phyloP scores from a whole-genome alignment of 2,113 vertebrate species.

The Ammodytes marinus region DNA sequence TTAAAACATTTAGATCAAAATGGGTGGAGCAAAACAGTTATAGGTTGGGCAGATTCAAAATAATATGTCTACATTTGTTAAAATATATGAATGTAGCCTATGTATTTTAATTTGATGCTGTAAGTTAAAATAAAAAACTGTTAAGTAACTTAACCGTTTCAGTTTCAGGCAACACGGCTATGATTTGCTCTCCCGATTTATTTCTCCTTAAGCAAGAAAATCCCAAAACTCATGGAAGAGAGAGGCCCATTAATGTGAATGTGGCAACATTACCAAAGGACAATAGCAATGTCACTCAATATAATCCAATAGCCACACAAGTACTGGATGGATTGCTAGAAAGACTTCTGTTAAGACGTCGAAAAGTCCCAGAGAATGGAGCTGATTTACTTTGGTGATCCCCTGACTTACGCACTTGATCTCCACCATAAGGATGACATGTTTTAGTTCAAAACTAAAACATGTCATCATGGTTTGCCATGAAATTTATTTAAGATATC shows the following conservation, averaged over 20 bases:
- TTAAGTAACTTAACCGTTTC: not conserved
- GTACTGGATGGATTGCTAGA: not conserved
- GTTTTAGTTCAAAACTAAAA: not conserved
- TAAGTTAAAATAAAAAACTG: too few species aligned
- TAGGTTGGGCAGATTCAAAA: too few species aligned
- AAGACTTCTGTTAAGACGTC: not conserved
- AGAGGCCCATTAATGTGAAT: not conserved
- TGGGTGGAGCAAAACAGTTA: too few species aligned
- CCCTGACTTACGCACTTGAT: not conserved
- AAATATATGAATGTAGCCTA: too few species aligned
- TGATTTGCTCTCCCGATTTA: slow-evolving; percentile 4
- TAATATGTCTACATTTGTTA: too few species aligned
- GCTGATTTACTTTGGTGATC: not conserved
- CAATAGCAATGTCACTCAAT: too few species aligned
- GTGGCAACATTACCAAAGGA: not conserved
- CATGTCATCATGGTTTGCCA: not conserved
- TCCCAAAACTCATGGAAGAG: not conserved
- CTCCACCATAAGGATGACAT: not conserved
- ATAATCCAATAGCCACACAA: not conserved
- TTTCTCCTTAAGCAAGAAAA: not conserved
- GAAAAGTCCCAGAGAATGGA: not conserved
- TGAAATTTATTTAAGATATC: not conserved
- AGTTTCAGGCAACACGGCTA: not conserved
- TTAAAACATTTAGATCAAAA: too few species aligned
- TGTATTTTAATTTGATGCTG: too few species aligned